Evolutionary conservation across 2,888 invertebrate genomes (phyloP).

Genomic region (Smittia sp.): DNA sequence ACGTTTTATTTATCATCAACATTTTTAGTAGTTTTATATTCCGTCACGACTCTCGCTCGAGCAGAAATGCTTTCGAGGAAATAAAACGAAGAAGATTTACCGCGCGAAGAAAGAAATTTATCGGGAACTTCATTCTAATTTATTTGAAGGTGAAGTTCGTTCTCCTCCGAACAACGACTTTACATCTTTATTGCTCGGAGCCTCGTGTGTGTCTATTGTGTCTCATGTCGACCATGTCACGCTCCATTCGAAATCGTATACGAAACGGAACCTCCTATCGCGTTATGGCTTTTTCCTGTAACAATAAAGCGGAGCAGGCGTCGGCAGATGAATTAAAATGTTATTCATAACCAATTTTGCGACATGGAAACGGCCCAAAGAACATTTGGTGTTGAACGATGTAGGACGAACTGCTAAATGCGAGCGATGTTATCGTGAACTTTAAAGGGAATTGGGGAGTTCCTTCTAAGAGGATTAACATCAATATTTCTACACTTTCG

Average conservation of each 20-base stretch:
- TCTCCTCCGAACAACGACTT: not conserved
- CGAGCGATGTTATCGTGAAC: too few relatives aligned
- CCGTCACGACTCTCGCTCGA: not conserved
- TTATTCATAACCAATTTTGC: too few relatives aligned
- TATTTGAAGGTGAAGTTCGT: conserved; percentile 7
- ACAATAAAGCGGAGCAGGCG: not conserved
- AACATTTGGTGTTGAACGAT: too few relatives aligned
- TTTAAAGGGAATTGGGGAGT: too few relatives aligned
- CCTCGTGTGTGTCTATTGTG: conserved; percentile 6
- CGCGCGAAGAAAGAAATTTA: not conserved
- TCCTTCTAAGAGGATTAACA: too few relatives aligned
- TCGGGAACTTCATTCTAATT: conserved; percentile 1
- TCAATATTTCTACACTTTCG: too few relatives aligned
- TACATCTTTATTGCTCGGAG: conserved; percentile 15
- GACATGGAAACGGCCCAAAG: too few relatives aligned
- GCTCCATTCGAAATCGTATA: not conserved
- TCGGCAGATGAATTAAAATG: not conserved
- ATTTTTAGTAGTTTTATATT: conserved; percentile 4
- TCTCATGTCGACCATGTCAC: not conserved
- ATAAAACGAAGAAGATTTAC: not conserved
- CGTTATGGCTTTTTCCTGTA: conserved; percentile 4
- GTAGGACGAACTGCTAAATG: too few relatives aligned
- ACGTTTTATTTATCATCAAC: conserved; percentile 16
- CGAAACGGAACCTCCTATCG: conserved; percentile 11
- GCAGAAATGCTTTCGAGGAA: not conserved